Base-by-base conservation (phyloP, 2,888 invertebrate genomes). In the Aelia acuminata region DNA sequence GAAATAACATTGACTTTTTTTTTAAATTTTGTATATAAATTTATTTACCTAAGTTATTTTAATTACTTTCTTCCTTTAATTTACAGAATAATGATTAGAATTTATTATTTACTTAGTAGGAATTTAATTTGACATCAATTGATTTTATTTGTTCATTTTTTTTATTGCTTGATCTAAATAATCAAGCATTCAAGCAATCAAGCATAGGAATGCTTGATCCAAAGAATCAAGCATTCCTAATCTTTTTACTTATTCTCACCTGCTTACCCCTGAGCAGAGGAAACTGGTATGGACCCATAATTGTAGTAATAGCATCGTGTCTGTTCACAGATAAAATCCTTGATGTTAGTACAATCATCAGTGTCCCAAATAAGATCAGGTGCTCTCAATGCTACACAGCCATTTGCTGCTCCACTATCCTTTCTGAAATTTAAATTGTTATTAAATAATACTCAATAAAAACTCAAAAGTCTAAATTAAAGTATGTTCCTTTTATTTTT, bases 181-280 rank as follows among this genome's bases (percentile, higher is more conserved):
- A 80, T 80, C 80, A 43, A 80, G 80, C 80, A 80, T 80, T 80
- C 80, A n/a, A n/a, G n/a, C n/a, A n/a, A n/a, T n/a, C n/a, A n/a
- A n/a, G n/a, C n/a, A n/a, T n/a, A n/a, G n/a, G n/a, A n/a, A n/a
- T 80, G 80, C 80, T 80, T 80, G 80, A 80, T 43, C n/a, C 20
- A 43, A 39, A 43, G 31, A 43, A 80, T 80, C 80, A 43, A 80
- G 80, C 80, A 80, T 80, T 80, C 80, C 80, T 80, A 80, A 43
- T 43, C 39, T 53, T 84, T 85, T 84, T 84, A 87, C 87, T 89
- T 88, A 88, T 88, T 89, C 95, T 95, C 95, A 95, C 95, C 95
- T 96, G 91, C 96, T 96, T 97, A 97, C 96, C 96, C 96, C 96
- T 97, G 96, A 94, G 96, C 95, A 92, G 96, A 96, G 92, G 96